Percentiles rank a stretch among this genome's conserved stretches.
These are phyloP conservation scores for Streptopelia turtur DNA, from an alignment of 2,797 vertebrate genomes.

Conservation along the genomic window DNA sequence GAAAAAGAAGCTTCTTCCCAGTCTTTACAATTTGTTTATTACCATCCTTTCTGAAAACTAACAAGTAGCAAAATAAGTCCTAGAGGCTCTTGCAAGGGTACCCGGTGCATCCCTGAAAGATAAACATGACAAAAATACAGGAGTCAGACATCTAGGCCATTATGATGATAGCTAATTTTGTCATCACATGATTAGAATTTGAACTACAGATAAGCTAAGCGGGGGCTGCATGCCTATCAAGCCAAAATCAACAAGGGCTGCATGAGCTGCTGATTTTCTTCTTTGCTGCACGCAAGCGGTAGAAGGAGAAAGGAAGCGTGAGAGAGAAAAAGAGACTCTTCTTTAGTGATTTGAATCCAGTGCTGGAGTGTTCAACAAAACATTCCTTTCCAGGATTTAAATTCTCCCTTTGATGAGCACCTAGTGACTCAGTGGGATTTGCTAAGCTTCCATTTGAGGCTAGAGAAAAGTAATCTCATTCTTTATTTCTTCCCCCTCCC, in stretches of 20 bases:
- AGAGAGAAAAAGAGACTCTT: background rate
- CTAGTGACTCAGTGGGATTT: constrained; percentile 17
- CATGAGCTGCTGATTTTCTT: constrained; percentile 38
- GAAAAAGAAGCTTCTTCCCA: background rate
- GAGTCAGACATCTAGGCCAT: background rate
- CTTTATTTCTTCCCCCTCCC: constrained; percentile 17
- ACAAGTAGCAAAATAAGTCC: background rate
- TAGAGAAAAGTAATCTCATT: constrained; percentile 27
- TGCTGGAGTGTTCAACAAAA: background rate
- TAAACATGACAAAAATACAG: background rate
- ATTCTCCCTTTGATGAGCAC: constrained; percentile 44
- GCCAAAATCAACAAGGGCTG: constrained; percentile 28
- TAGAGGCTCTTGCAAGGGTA: background rate
- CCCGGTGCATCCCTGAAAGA: background rate
- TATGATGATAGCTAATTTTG: background rate
- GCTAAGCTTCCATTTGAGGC: constrained; percentile 12
- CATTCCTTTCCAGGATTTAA: constrained; percentile 33
- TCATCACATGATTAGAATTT: background rate
- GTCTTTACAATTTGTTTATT: background rate
- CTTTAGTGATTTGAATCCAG: constrained; percentile 31
- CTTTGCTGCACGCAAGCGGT: background rate
- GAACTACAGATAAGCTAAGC: constrained; percentile 21
- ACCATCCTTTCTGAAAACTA: constrained; percentile 5
- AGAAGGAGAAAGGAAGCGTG: background rate
- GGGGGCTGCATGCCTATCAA: background rate